These are phyloP conservation scores for Aphodius granarius DNA, from an alignment of 2,888 invertebrate genomes.

Conservation along the genomic window DNA sequence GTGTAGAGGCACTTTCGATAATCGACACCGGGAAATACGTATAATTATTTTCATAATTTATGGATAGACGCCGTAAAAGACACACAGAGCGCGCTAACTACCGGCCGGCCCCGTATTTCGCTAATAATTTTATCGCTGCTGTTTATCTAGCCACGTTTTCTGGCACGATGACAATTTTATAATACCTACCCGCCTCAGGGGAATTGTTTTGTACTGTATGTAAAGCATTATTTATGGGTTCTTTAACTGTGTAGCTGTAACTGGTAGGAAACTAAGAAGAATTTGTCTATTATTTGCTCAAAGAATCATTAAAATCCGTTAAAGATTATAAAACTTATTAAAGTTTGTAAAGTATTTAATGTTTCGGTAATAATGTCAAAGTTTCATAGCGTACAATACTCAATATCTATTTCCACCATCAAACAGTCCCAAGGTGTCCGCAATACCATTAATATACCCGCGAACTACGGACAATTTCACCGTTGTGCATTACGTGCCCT, in stretches of 20 bases:
- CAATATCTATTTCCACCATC: neutral
- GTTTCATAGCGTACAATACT: neutral
- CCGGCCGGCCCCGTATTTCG: neutral
- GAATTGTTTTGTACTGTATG: neutral
- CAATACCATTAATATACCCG: neutral
- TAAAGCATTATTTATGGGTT: neutral
- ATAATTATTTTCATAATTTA: neutral
- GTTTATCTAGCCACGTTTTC: neutral
- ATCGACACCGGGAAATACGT: neutral
- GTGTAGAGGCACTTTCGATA: neutral
- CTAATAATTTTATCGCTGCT: neutral
- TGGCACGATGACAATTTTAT: neutral
- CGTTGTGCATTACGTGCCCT: neutral
- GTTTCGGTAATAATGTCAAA: too few species aligned
- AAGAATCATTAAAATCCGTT: too few species aligned
- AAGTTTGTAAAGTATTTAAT: too few species aligned
- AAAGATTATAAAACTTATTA: too few species aligned
- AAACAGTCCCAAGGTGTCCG: neutral
- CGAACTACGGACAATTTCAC: neutral
- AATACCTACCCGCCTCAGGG: neutral
- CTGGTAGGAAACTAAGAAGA: too few species aligned
- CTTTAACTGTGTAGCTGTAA: too few species aligned
- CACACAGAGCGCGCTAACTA: neutral
- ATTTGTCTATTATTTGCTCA: too few species aligned
- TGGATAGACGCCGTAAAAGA: neutral